Percentiles rank a stretch among this genome's conserved stretches.
phyloP scores from a whole-genome alignment of 2,888 invertebrate species.

The Drosophila mimetica region DNA sequence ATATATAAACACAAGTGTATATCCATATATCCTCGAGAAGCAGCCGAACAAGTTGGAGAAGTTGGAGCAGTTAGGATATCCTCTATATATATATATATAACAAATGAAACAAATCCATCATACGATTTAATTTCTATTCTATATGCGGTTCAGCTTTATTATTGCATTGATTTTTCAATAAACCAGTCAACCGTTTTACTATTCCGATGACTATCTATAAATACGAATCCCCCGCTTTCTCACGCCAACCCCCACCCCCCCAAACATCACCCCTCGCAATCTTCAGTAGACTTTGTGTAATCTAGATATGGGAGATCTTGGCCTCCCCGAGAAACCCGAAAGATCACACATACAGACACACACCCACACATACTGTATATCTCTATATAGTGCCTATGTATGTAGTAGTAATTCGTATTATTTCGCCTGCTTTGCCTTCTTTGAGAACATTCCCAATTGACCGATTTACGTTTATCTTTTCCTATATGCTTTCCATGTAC shows the following conservation, averaged over 20 bases:
- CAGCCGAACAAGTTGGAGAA: slow-evolving; percentile 1
- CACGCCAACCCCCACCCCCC: slow-evolving; percentile 12
- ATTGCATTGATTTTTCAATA: slow-evolving; percentile 77
- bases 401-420: slow-evolving; percentile 14
- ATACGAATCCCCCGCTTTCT: slow-evolving; percentile 39
- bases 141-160: slow-evolving; percentile 85
- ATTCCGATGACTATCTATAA: slow-evolving; percentile 66
- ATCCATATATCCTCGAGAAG: slow-evolving; percentile 2
- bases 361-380: slow-evolving; percentile 4
- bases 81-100: slow-evolving; percentile 22
- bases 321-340: background rate
- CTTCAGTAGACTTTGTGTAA: slow-evolving; percentile 5
- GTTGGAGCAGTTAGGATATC: slow-evolving; percentile 19
- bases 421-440: slow-evolving; percentile 37
- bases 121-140: slow-evolving; percentile 85
- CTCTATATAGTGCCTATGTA: slow-evolving; percentile 18
- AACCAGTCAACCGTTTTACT: slow-evolving; percentile 58
- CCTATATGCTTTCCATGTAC: slow-evolving; percentile 25
- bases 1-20: slow-evolving; percentile 5
- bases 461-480: slow-evolving; percentile 26
- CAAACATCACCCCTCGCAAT: background rate
- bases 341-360: background rate
- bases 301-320: slow-evolving; percentile 3
- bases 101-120: slow-evolving; percentile 65
- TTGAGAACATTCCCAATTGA: slow-evolving; percentile 19